Base-by-base conservation (phyloP, 2,797 vertebrate species). In the Columba guinea region DNA sequence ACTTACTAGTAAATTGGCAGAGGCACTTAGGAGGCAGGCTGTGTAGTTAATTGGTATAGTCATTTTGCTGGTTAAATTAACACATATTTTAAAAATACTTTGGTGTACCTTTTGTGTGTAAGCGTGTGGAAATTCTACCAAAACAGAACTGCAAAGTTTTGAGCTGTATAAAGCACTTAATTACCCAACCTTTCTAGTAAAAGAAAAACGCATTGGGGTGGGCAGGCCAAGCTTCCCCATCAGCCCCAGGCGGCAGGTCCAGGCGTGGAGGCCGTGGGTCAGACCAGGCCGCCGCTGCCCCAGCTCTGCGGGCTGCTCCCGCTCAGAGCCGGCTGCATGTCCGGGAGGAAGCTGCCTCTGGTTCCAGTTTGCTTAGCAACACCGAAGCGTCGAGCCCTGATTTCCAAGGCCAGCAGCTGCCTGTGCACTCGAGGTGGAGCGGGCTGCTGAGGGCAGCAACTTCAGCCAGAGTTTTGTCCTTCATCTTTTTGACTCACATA, bases 311-410 rank as follows among this genome's bases (percentile, higher is more conserved):
- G 84, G 46, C 69, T 86, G 77, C 74, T 84, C 48, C 48, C 22
- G 15, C 48, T 35, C 0, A 0, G 59, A 44, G 51, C 58, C 3
- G 19, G n/a, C 60, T 83, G 73, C 39, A 14, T 2, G 5, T 21
- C 46, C 13, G 1, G 77, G 67, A 73, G 70, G 77, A 95, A 90
- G 67, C 67, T 0, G 0, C 41, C 63, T 84, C 70, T 2, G 3
- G 19, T 56, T 92, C 87, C 71, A 77, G 63, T 70, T 82, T 82
- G 65, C 67, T 79, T 75, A 55, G 58, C 83, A 86, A 35, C 30
- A 44, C 30, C 0, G 0, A 10, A 8, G 35, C 22, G 30, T 22
- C 0, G 0, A 68, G 52, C 48, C 28, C n/a, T 56, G 74, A 21
- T 59, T 71, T 69, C 39, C 77, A 79, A 55, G 48, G 51, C 65